A percentile compares a stretch with the other conserved stretches of the same genome.
Conservation (phyloP, 2,797 vertebrate genomes). For the Acridotheres tristis region DNA sequence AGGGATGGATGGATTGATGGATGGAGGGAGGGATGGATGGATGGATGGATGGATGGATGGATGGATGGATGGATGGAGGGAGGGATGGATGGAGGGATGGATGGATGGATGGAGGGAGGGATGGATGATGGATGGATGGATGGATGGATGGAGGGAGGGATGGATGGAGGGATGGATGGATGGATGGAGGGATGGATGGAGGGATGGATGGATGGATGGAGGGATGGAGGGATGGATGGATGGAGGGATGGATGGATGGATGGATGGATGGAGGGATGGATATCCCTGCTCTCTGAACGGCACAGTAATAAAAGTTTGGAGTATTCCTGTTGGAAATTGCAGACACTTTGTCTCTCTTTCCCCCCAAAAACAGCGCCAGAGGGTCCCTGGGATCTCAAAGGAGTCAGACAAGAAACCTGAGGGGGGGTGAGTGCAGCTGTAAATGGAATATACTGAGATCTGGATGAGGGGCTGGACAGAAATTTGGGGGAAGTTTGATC, state of each 20-base stretch:
- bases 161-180: rapidly evolving
- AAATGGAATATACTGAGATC: not conserved
- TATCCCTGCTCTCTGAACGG: not conserved
- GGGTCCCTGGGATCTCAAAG: not conserved
- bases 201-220: rapidly evolving
- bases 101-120: rapidly evolving
- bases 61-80: rapidly evolving
- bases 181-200: not conserved
- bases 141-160: too few relatives aligned
- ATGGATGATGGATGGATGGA: rapidly evolving
- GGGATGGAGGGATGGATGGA: rapidly evolving
- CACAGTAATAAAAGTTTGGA: not conserved
- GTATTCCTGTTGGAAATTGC: not conserved
- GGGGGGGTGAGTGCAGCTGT: not conserved
- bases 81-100: rapidly evolving
- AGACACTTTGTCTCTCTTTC: not conserved
- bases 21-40: too few relatives aligned
- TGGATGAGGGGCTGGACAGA: not conserved
- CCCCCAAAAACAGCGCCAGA: not conserved
- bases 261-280: too few relatives aligned
- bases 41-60: rapidly evolving
- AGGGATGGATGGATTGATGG: rapidly evolving
- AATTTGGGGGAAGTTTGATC: not conserved
- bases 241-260: not conserved
- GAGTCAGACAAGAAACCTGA: not conserved